A percentile compares a stretch with the other conserved stretches of the same genome.
Evolutionary conservation across 1,140 invertebrate genomes (phyloP).

Genomic region (Aphaenogaster floridana): DNA sequence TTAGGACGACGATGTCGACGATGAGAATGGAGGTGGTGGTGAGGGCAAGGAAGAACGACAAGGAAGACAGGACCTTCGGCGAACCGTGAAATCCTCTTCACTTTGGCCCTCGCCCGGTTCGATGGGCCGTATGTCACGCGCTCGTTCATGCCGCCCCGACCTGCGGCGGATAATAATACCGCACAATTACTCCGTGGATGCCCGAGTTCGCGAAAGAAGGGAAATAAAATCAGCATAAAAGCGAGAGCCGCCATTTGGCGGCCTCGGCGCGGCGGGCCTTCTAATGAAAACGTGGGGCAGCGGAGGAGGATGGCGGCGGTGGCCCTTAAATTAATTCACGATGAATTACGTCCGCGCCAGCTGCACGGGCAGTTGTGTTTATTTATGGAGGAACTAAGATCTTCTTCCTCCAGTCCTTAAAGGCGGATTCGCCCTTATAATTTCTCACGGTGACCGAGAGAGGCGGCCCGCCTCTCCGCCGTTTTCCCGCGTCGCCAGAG

Average conservation of each 20-base stretch:
- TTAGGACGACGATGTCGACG: constrained; percentile 1
- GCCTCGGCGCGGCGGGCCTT: constrained; percentile 80
- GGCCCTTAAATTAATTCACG: constrained; percentile 87
- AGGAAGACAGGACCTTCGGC: constrained; percentile 28
- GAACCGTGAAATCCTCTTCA: constrained; percentile 72
- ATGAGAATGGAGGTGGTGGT: neutral
- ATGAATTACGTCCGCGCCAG: constrained; percentile 87
- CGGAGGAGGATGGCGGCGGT: constrained; percentile 42
- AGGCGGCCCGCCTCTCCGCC: neutral
- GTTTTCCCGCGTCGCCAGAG: neutral
- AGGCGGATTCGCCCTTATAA: constrained; percentile 68
- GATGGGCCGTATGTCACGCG: constrained; percentile 81
- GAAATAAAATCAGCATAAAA: constrained; percentile 85
- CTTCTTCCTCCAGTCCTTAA: constrained; percentile 78
- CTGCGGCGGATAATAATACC: constrained; percentile 81
- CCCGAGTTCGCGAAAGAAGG: constrained; percentile 82
- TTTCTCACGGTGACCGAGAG: constrained; percentile 58
- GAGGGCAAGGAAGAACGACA: neutral
- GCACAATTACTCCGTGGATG: constrained; percentile 81
- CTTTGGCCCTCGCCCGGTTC: constrained; percentile 68
- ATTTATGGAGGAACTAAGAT: constrained; percentile 86
- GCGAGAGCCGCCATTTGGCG: constrained; percentile 85
- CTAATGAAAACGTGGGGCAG: constrained; percentile 84
- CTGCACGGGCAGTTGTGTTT: constrained; percentile 87
- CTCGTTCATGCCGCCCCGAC: constrained; percentile 73